Evolutionary conservation across 92 coral and sea anemone species (phyloP).

Genomic region (Palythoa caribaeorum): DNA sequence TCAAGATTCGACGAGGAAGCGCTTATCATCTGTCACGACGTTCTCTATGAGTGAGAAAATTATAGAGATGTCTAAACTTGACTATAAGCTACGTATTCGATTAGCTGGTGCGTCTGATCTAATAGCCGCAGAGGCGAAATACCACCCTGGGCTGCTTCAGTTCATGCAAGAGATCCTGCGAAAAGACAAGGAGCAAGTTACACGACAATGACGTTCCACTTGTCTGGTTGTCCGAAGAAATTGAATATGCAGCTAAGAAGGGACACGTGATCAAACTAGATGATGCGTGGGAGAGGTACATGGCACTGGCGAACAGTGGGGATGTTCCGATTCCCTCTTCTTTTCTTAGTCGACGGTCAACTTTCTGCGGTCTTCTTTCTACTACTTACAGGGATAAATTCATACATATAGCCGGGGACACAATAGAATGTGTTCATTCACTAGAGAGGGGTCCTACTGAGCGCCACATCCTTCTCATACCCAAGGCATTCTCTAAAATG

Average conservation of each 20-base stretch:
- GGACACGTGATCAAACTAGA: constrained; percentile 63
- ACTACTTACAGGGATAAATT: constrained; percentile 41
- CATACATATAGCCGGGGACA: constrained; percentile 42
- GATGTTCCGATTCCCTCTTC: constrained; percentile 50
- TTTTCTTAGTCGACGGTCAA: constrained; percentile 40
- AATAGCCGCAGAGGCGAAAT: constrained; percentile 63
- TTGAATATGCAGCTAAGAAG: constrained; percentile 38
- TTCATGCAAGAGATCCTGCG: constrained; percentile 9
- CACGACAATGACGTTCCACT: too few relatives aligned
- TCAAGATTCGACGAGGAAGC: constrained; percentile 14
- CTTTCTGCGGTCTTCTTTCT: too few relatives aligned
- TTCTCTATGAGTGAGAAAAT: constrained; percentile 68
- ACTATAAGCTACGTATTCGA: constrained; percentile 54
- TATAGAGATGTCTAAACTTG: constrained; percentile 55
- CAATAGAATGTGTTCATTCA: constrained; percentile 56
- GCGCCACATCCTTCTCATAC: constrained; percentile 64
- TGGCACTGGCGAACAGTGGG: constrained; percentile 56
- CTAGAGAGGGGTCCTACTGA: constrained; percentile 59
- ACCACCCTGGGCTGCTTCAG: constrained; percentile 57
- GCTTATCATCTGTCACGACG: constrained; percentile 63
- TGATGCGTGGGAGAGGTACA: constrained; percentile 70
- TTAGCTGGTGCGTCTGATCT: constrained; percentile 67
- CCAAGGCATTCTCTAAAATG: constrained; percentile 45
- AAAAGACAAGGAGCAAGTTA: too few relatives aligned
- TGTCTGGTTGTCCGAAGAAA: too few relatives aligned